Conservation (phyloP, 2,113 vertebrate genomes). For the Ifrita kowaldi region DNA sequence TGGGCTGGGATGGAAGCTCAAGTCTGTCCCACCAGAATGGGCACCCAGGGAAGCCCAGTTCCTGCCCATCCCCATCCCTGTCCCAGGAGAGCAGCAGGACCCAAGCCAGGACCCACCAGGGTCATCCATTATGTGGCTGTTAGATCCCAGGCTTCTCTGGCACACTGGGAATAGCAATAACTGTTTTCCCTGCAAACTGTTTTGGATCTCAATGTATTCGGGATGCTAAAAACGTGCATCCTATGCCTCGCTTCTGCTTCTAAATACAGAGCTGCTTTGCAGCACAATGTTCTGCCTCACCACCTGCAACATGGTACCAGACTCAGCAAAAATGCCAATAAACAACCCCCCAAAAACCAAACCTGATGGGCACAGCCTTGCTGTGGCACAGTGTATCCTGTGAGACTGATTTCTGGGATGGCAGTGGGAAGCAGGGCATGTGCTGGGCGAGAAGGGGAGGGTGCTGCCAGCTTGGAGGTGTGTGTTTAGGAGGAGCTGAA, state of each 20-base stretch:
- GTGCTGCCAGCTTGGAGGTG: not conserved
- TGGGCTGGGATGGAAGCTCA: not conserved
- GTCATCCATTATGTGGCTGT: fast-evolving
- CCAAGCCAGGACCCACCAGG: not conserved
- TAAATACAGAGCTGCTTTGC: not conserved
- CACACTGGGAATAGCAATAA: not conserved
- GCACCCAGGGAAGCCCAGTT: not conserved
- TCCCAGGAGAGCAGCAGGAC: not conserved
- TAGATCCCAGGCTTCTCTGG: not conserved
- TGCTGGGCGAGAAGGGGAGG: not conserved
- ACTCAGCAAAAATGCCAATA: not conserved
- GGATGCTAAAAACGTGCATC: not conserved
- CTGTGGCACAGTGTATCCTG: not conserved
- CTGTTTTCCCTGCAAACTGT: not conserved
- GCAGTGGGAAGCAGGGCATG: not conserved
- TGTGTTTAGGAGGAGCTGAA: not conserved
- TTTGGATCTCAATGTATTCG: not conserved
- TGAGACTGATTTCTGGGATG: not conserved
- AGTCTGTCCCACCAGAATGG: fast-evolving
- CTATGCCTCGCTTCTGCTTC: not conserved
- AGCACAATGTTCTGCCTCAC: not conserved
- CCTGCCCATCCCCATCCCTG: not conserved
- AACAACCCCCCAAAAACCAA: not conserved
- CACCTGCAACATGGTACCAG: not conserved
- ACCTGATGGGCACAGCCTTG: not conserved